Percentiles rank a stretch among this genome's conserved stretches.
phyloP scores from a whole-genome alignment of 2,797 vertebrate species.

The Propithecus perrieri region DNA sequence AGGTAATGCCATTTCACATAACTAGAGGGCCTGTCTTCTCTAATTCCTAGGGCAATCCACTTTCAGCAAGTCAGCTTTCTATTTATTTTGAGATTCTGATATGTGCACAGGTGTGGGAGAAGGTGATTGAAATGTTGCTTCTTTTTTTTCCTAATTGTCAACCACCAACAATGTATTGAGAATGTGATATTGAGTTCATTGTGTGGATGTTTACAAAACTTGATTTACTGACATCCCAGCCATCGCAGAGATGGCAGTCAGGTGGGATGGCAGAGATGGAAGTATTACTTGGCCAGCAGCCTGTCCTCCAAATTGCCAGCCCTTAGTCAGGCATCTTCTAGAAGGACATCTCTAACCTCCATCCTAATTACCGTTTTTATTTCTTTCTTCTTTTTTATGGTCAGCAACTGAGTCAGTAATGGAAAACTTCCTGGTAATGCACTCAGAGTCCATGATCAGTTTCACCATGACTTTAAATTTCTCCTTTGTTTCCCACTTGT shows the following conservation, averaged over 20 bases:
- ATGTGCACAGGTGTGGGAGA: background rate
- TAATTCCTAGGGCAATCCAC: conserved; percentile 51
- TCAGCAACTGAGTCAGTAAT: background rate
- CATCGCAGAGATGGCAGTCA: background rate
- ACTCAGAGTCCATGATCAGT: background rate
- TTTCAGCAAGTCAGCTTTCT: conserved; percentile 33
- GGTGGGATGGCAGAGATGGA: background rate
- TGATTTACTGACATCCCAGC: background rate
- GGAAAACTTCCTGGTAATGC: background rate
- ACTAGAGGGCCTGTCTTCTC: conserved; percentile 81
- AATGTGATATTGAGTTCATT: background rate
- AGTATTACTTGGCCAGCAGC: background rate
- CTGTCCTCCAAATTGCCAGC: background rate
- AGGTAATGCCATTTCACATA: conserved; percentile 86
- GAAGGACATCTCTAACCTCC: background rate
- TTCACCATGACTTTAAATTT: conserved; percentile 45
- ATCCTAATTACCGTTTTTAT: background rate
- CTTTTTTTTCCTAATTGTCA: conserved; percentile 5
- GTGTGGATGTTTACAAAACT: background rate
- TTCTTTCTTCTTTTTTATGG: conserved; percentile 1
- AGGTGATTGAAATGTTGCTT: background rate
- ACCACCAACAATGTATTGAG: background rate
- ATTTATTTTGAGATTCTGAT: conserved; percentile 29
- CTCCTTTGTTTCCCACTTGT: background rate
- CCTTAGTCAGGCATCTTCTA: background rate